Conservation (phyloP, 2,797 vertebrate species). For the Trematomus bernacchii region DNA sequence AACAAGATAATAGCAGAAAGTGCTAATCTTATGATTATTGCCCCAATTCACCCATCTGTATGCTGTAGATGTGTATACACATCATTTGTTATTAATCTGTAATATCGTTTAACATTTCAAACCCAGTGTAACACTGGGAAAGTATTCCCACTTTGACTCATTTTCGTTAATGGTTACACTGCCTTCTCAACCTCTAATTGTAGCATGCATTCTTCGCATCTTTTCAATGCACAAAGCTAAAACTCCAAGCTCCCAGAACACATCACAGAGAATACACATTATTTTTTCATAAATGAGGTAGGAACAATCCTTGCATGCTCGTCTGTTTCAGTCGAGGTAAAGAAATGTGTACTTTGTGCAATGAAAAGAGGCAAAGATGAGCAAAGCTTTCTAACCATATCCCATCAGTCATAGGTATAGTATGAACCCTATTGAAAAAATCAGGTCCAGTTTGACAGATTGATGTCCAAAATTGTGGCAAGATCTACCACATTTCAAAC, state of each 20-base stretch:
- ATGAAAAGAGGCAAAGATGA: conserved; percentile 86
- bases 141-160: conserved; percentile 86
- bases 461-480: conserved; percentile 49
- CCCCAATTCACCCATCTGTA: conserved; percentile 44
- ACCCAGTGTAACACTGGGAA: conserved; percentile 49
- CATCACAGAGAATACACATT: conserved; percentile 70
- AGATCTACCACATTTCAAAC: conserved; percentile 53
- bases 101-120: conserved; percentile 40
- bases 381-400: conserved; percentile 81
- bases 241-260: conserved; percentile 56
- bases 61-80: conserved; percentile 7
- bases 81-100: conserved; percentile 9
- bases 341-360: conserved; percentile 86
- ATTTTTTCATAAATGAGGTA: conserved; percentile 67
- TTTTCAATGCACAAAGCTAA: conserved; percentile 88
- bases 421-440: conserved; percentile 91
- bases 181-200: conserved; percentile 86
- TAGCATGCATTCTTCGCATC: conserved; percentile 83
- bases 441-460: conserved; percentile 80
- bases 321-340: conserved; percentile 60
- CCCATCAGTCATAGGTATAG: conserved; percentile 83
- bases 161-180: conserved; percentile 81
- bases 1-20: conserved; percentile 77
- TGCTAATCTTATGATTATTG: conserved; percentile 41
- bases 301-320: conserved; percentile 69